Percentiles rank a stretch among this genome's conserved stretches.
phyloP scores from a whole-genome alignment of 2,888 invertebrate genomes.

The Leucoptera coffeella region DNA sequence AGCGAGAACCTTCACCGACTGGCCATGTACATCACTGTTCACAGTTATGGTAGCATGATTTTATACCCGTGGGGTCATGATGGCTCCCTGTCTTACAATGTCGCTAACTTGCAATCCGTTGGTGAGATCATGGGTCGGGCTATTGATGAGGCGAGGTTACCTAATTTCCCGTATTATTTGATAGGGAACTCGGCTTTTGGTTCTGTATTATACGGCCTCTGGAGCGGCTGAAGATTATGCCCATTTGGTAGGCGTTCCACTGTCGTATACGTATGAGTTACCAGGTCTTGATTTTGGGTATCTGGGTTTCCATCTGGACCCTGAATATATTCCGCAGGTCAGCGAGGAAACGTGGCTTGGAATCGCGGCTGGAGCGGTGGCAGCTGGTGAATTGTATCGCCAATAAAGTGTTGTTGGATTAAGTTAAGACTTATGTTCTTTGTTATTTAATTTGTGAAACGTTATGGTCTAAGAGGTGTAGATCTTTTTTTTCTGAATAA shows the following conservation, averaged over 20 bases:
- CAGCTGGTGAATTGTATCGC: conserved; percentile 16
- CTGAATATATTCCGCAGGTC: conserved; percentile 46
- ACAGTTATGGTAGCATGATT: conserved; percentile 66
- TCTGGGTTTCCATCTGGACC: conserved; percentile 51
- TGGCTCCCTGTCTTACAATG: conserved; percentile 36
- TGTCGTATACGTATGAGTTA: conserved; percentile 60
- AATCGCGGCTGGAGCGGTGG: conserved; percentile 36
- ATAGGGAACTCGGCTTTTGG: conserved; percentile 46
- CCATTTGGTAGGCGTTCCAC: conserved; percentile 44
- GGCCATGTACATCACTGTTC: conserved; percentile 64
- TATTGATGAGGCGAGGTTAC: conserved; percentile 18
- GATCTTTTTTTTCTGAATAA: too few relatives aligned
- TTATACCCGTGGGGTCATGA: conserved; percentile 66
- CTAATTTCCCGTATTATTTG: conserved; percentile 30
- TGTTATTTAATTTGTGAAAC: too few relatives aligned
- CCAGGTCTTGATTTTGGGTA: conserved; percentile 40
- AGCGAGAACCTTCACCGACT: conserved; percentile 33
- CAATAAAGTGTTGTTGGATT: too few relatives aligned
- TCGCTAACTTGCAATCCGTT: conserved; percentile 29
- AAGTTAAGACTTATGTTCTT: too few relatives aligned
- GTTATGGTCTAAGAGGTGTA: too few relatives aligned
- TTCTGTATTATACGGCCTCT: conserved; percentile 47
- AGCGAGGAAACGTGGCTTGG: conserved; percentile 57
- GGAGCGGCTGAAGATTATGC: conserved; percentile 66
- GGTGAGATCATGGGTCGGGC: conserved; percentile 29